A percentile compares a stretch with the other conserved stretches of the same genome.
These are phyloP conservation scores for Sitta carolinensis DNA, from an alignment of 2,797 vertebrate genomes.

Conservation along the genomic window DNA sequence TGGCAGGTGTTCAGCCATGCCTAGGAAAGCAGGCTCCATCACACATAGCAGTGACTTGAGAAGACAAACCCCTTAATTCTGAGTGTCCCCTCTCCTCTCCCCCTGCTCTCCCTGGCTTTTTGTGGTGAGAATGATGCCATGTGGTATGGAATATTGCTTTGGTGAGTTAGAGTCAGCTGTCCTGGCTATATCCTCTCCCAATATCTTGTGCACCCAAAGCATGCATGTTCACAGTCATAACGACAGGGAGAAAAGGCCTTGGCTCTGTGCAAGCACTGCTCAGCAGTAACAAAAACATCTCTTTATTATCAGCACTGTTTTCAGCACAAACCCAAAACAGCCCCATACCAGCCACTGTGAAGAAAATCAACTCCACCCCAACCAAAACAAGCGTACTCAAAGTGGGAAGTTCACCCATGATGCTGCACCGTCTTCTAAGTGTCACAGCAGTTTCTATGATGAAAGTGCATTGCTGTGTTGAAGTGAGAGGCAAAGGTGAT, in stretches of 20 bases:
- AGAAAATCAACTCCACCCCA: background rate
- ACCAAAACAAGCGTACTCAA: background rate
- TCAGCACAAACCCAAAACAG: background rate
- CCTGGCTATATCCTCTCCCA: background rate
- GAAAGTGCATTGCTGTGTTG: background rate
- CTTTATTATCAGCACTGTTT: background rate
- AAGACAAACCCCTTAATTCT: background rate
- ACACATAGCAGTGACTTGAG: rapidly evolving
- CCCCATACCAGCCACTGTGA: background rate
- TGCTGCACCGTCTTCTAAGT: background rate
- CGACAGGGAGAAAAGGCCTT: rapidly evolving
- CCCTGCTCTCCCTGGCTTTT: background rate
- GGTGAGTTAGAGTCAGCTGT: background rate
- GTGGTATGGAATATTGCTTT: background rate
- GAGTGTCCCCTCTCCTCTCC: background rate
- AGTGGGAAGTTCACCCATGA: background rate
- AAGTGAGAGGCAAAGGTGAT: background rate
- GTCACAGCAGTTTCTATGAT: background rate
- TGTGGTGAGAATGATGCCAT: background rate
- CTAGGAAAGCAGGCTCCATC: background rate
- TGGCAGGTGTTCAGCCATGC: background rate
- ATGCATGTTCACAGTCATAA: background rate
- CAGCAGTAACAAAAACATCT: background rate
- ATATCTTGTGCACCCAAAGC: background rate
- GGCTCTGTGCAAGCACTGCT: background rate